A percentile compares a stretch with the other conserved stretches of the same genome.
These are phyloP conservation scores for Strigamia maritima DNA, from an alignment of 2,888 invertebrate genomes.

Conservation along the genomic window DNA sequence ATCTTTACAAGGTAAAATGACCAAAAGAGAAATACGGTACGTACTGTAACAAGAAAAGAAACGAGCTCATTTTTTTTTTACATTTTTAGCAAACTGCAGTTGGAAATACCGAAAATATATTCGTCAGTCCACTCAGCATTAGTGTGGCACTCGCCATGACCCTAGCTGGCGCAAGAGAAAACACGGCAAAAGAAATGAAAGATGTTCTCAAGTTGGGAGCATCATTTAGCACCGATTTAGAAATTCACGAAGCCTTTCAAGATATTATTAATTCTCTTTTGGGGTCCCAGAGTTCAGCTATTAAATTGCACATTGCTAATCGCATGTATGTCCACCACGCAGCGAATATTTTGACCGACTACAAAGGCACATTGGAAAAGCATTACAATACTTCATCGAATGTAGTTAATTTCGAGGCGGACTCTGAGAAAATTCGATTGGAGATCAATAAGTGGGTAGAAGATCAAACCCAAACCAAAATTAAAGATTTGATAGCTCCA, in stretches of 20 bases:
- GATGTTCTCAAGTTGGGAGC: not conserved
- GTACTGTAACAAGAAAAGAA: no score
- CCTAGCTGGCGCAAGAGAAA: not conserved
- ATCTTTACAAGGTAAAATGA: no score
- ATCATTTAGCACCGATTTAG: not conserved
- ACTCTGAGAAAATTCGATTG: constrained; percentile 50
- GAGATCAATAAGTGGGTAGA: constrained; percentile 79
- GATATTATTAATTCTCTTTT: not conserved
- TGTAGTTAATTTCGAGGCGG: constrained; percentile 61
- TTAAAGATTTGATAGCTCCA: constrained; percentile 67
- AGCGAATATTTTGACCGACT: not conserved
- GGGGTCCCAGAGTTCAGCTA: not conserved
- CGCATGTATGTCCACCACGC: constrained; percentile 64
- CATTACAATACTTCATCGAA: constrained; percentile 65
- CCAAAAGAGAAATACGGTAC: no score
- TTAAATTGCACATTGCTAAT: constrained; percentile 59
- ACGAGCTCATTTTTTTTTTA: no score
- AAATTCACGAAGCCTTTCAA: not conserved
- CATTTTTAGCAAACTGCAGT: no score
- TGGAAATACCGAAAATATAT: no score
- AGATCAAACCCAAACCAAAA: constrained; percentile 73
- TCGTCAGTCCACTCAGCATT: not conserved
- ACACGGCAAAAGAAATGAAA: constrained; percentile 31
- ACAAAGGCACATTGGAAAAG: constrained; percentile 54
- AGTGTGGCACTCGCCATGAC: not conserved